These are phyloP conservation scores for Drepana arcuata DNA, from an alignment of 1,140 invertebrate genomes.

Conservation along the genomic window DNA sequence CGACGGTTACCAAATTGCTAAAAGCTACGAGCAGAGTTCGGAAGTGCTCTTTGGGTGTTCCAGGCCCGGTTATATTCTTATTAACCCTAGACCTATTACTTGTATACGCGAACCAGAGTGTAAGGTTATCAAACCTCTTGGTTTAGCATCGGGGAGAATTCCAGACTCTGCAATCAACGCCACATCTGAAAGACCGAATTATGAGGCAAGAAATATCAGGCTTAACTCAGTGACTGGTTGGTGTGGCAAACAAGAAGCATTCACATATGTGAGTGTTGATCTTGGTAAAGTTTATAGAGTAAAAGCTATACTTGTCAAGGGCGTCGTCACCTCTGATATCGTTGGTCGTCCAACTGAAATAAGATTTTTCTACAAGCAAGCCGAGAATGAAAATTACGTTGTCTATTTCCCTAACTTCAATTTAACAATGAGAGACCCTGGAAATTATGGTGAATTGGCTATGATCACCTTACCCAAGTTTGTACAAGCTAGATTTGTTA, in stretches of 20 bases:
- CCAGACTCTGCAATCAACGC: conserved; percentile 97
- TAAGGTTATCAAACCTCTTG: conserved; percentile 92
- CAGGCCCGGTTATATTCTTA: conserved; percentile 93
- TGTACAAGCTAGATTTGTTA: conserved; percentile 93
- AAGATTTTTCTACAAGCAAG: conserved; percentile 96
- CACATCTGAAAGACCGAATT: conserved; percentile 92
- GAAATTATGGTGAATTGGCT: conserved; percentile 88
- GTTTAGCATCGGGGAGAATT: conserved; percentile 91
- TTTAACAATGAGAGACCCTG: conserved; percentile 91
- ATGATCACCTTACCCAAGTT: conserved; percentile 96
- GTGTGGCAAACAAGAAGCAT: conserved; percentile 95
- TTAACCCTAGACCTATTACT: conserved; percentile 90
- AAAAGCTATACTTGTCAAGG: conserved; percentile 93
- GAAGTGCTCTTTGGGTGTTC: conserved; percentile 93
- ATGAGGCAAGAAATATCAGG: conserved; percentile 92
- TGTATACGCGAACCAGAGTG: conserved; percentile 95
- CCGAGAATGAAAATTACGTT: conserved; percentile 94
- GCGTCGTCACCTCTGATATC: conserved; percentile 95
- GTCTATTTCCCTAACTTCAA: conserved; percentile 98
- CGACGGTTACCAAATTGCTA: conserved; percentile 90
- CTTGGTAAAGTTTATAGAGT: conserved; percentile 91
- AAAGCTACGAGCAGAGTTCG: conserved; percentile 94
- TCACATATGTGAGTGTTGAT: conserved; percentile 96
- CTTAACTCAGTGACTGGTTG: conserved; percentile 95
- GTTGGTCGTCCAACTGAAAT: conserved; percentile 96